A percentile compares a stretch with the other conserved stretches of the same genome.
phyloP scores from a whole-genome alignment of 1,140 invertebrate genomes.

The Drosophila lacertosa region DNA sequence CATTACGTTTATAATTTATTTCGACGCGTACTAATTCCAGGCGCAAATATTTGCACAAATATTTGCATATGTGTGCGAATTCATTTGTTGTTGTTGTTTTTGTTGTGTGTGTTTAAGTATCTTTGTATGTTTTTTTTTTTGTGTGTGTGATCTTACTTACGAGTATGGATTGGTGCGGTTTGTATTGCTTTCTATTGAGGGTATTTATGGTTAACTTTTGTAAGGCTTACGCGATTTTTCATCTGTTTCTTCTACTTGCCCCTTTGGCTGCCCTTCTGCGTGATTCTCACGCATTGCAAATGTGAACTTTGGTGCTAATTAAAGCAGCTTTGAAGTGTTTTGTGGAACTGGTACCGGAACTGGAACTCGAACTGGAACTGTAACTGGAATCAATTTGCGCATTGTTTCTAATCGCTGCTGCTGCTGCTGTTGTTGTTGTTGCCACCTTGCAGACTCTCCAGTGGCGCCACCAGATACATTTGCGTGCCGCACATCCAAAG shows the following conservation, averaged over 20 bases:
- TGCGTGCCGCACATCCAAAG: constrained; percentile 77
- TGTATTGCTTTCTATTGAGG: constrained; percentile 58
- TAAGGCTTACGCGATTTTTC: constrained; percentile 56
- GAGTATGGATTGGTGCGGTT: constrained; percentile 19
- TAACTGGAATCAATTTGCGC: constrained; percentile 15
- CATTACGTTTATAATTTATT: constrained; percentile 51
- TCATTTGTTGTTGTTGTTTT: constrained; percentile 17
- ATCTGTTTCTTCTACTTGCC: not conserved
- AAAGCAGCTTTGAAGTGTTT: too few relatives aligned
- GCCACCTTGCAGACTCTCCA: constrained; percentile 66
- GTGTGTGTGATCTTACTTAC: not conserved
- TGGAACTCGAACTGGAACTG: not conserved
- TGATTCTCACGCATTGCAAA: not conserved
- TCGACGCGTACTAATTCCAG: constrained; percentile 67
- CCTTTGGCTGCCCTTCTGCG: not conserved
- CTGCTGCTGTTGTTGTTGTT: constrained; percentile 21
- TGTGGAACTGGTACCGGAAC: too few relatives aligned
- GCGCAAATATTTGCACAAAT: constrained; percentile 67
- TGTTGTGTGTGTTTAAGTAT: constrained; percentile 14
- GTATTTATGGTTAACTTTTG: constrained; percentile 48
- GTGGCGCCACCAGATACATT: constrained; percentile 78
- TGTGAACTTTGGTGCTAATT: constrained; percentile 15
- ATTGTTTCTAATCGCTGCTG: not conserved
- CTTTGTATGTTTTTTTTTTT: constrained; percentile 1
- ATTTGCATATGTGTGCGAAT: constrained; percentile 46